Evolutionary conservation across 23 tunicate species (phyloP), one percentile per base, ranked within the genome.

Genomic region (Halocynthia aurantium): DNA sequence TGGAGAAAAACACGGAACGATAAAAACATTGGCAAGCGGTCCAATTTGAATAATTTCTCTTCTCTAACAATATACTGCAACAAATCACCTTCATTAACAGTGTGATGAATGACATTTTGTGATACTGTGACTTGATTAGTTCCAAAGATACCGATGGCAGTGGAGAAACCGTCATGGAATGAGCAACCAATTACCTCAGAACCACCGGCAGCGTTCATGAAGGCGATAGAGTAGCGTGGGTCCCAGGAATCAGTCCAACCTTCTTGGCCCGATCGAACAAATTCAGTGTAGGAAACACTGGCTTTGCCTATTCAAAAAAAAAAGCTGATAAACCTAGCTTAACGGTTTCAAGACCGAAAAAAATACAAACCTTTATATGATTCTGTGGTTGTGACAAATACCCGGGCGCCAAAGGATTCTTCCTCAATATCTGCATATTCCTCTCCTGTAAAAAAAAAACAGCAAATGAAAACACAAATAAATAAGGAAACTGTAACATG

Each of bases 81-180:
- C 77, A 44, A 72, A 0, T 61, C 58, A 88, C 96, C 99, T 80
- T 89, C 99, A 53, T 80, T 77, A 12, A 88, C 80, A 12, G 89
- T 67, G 51, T 81, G 68, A 60, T 78, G 83, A 17, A 84, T 64
- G 8, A 88, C 89, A 52, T 88, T 88, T 62, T 84, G 67, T 13
- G 18, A 51, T n/a, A 84, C 8, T 17, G 40, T 53, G 50, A 79
- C 50, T 8, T 44, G 62, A 61, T 73, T 58, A 6, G 89, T 64
- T 9, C 80, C 91, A 55, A 81, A 90, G 67, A 76, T 51, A 0
- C 85, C 96, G 50, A 90, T 76, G 19, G 83, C 96, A 21, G 91
- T 73, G 44, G 85, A 55, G 69, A 62, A 90, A 12, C 86, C 86
- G 66, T 81, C 83, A 58, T 90, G 91, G 83, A 90, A 85, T 19